Conservation (phyloP, 2,113 vertebrate genomes). For the Pheucticus melanocephalus region DNA sequence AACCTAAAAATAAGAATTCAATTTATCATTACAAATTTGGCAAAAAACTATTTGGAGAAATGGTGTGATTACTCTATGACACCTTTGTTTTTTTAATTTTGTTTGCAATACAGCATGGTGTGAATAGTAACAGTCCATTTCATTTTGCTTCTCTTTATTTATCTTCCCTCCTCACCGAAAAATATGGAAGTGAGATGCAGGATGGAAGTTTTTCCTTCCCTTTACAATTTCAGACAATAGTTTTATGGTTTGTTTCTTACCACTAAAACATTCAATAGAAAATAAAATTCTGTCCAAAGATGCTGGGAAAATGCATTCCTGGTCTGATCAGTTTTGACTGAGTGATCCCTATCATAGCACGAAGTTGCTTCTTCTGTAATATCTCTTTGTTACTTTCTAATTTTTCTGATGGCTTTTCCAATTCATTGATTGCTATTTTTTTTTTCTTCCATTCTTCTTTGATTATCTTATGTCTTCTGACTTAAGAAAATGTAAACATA, state of each 20-base stretch:
- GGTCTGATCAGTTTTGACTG: background rate
- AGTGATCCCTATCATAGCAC: background rate
- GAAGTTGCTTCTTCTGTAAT: background rate
- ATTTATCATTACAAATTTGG: background rate
- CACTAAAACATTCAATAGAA: fast-evolving
- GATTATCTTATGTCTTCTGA: background rate
- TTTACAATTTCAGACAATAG: background rate
- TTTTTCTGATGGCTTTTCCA: background rate
- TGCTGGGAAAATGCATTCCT: background rate
- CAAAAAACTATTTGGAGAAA: background rate
- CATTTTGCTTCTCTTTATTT: background rate
- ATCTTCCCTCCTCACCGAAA: background rate
- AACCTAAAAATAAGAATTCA: background rate
- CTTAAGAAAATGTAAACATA: background rate
- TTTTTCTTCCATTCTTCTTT: background rate
- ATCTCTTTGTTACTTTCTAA: background rate
- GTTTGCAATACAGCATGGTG: background rate
- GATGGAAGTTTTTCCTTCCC: background rate
- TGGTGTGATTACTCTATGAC: background rate
- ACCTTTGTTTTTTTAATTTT: background rate
- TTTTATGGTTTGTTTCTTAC: background rate
- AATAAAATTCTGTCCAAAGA: background rate
- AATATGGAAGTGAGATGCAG: background rate
- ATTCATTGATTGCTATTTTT: background rate
- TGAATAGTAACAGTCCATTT: background rate